phyloP scores from a whole-genome alignment of 2,113 vertebrate species.

The Arizona elegans region DNA sequence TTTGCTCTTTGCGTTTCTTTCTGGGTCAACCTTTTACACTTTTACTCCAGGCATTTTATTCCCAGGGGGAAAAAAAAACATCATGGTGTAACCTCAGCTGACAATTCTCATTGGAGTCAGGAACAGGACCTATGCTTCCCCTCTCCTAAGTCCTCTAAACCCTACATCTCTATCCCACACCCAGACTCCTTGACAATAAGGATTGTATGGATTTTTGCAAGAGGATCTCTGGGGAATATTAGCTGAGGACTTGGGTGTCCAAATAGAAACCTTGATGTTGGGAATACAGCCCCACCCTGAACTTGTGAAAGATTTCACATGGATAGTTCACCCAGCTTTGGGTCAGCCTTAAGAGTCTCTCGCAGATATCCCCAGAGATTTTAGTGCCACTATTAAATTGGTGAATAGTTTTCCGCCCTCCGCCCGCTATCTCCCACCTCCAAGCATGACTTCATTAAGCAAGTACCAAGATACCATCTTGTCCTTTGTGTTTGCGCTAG shows the following conservation, averaged over 20 bases:
- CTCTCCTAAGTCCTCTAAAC: neutral
- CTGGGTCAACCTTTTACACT: no score
- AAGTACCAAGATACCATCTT: constrained; percentile 72
- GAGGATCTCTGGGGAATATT: neutral
- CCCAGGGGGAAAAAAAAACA: neutral
- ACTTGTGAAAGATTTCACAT: rapidly evolving
- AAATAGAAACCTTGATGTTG: neutral
- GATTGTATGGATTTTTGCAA: neutral
- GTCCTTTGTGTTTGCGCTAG: constrained; percentile 71
- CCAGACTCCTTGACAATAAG: neutral
- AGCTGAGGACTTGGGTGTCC: neutral
- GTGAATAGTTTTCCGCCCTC: constrained; percentile 50
- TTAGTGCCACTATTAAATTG: constrained; percentile 46
- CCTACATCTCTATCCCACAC: no score
- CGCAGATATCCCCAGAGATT: constrained; percentile 53
- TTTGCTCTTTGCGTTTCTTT: neutral
- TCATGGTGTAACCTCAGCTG: neutral
- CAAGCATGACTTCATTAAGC: constrained; percentile 64
- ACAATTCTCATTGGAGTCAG: neutral
- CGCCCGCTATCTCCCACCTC: constrained; percentile 47
- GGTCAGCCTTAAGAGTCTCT: constrained; percentile 39
- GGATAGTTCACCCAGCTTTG: rapidly evolving
- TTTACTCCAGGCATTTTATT: neutral
- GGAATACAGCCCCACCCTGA: neutral
- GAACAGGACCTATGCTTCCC: neutral